Evolutionary conservation across 2,888 invertebrate genomes (phyloP).

Genomic region (Panorpa germanica): DNA sequence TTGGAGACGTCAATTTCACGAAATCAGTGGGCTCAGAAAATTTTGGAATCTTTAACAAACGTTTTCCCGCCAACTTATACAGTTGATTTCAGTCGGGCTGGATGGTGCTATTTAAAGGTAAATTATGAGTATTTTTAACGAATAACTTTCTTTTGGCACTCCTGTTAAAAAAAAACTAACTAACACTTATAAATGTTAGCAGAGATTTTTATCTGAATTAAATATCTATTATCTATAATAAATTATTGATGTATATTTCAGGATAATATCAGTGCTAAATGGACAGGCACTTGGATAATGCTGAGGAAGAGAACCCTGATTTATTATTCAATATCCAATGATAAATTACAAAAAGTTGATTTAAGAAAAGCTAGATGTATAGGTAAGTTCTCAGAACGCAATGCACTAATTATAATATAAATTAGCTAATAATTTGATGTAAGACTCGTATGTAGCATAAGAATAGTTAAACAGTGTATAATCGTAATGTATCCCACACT

Average conservation of each 20-base stretch:
- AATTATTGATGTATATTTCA: constrained; percentile 18
- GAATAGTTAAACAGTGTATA: too few relatives aligned
- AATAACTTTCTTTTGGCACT: constrained; percentile 4
- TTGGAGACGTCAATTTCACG: constrained; percentile 21
- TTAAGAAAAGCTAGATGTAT: constrained; percentile 64
- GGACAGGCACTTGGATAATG: constrained; percentile 70
- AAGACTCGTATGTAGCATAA: too few relatives aligned
- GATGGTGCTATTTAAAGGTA: constrained; percentile 66
- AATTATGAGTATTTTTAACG: background rate
- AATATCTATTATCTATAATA: constrained; percentile 6
- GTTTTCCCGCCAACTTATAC: constrained; percentile 48
- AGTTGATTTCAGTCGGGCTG: constrained; percentile 51
- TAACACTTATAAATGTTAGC: constrained; percentile 2
- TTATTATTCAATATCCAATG: constrained; percentile 32
- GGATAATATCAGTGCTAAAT: constrained; percentile 50
- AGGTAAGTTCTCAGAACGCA: constrained; percentile 27
- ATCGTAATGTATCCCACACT: too few relatives aligned
- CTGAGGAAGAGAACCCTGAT: constrained; percentile 43
- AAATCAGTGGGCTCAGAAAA: constrained; percentile 57
- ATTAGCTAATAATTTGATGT: too few relatives aligned
- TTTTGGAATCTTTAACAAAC: constrained; percentile 51
- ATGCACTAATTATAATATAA: too few relatives aligned
- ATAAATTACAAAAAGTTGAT: constrained; percentile 43
- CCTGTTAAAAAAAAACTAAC: constrained; percentile 4
- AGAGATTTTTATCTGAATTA: background rate